Base-by-base conservation (phyloP, 2,888 invertebrate genomes). In the Melipona bicolor region DNA sequence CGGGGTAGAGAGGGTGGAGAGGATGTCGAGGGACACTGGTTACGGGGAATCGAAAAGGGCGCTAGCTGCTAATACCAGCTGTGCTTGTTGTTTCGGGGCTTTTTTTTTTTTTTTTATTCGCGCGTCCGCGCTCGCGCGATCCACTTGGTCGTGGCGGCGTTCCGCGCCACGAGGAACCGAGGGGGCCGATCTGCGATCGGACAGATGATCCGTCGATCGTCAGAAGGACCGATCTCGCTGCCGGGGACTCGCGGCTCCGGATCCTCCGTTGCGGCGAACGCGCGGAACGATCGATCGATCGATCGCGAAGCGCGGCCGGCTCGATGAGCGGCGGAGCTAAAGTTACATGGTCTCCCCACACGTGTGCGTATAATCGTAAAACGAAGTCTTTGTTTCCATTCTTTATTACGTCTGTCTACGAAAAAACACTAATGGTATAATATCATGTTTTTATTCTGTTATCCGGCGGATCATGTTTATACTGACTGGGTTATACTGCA, bases 311-410 rank as follows among this genome's bases (percentile, higher is more conserved):
- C 88, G 75, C 79, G 85, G 81, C 72, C 87, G 86, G 85, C 91
- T 89, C 89, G 90, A 92, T 92, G 92, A 93, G 93, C 93, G 93
- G 93, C 91, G 93, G 94, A 94, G 93, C 93, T 94, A 94, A 94
- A 94, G 94, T 94, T 94, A 94, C 94, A 94, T 94, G 94, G 94
- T 94, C 94, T 94, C 94, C 94, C 94, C 94, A 94, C 94, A 94
- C 94, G 93, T 94, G 94, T 94, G 94, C 94, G 93, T 94, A 93
- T 93, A 93, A 94, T 90, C 92, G 93, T 93, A 94, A 27, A 94
- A 89, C 91, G 90, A 94, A 94, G 93, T 94, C 93, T 92, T 90
- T 89, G 81, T 83, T 83, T 81, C 68, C 81, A 71, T 83, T 85
- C 88, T 75, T 79, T 75, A 76, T 87, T 81, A 87, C 83, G 81